phyloP scores from a whole-genome alignment of 2,113 vertebrate genomes.

The Mustelus asterias region DNA sequence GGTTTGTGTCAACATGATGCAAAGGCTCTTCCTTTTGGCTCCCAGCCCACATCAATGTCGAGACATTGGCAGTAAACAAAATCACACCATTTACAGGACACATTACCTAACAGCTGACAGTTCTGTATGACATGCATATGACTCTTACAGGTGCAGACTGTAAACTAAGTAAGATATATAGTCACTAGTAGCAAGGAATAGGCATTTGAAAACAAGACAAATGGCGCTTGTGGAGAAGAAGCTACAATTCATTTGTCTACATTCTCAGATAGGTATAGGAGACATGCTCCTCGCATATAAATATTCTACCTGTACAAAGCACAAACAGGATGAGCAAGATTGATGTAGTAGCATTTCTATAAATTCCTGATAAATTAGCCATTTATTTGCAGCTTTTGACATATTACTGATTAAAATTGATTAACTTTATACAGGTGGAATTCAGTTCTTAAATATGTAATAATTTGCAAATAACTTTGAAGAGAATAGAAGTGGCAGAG shows the following conservation, averaged over 20 bases:
- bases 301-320: neutral
- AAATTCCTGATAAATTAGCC: neutral
- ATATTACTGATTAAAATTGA: slow-evolving; percentile 7
- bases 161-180: neutral
- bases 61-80: neutral
- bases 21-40: neutral
- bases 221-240: neutral
- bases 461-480: neutral
- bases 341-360: neutral
- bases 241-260: neutral
- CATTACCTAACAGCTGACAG: neutral
- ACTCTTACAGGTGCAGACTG: neutral
- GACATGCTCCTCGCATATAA: neutral
- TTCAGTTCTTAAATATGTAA: slow-evolving; percentile 10
- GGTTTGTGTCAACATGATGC: neutral
- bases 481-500: neutral
- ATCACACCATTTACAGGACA: neutral
- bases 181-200: neutral
- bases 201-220: neutral
- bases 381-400: neutral
- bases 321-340: neutral
- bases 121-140: neutral
- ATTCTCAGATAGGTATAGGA: neutral
- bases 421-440: neutral
- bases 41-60: neutral